Evolutionary conservation across 1,140 invertebrate species (phyloP).

Genomic region (Goniozus legneri): DNA sequence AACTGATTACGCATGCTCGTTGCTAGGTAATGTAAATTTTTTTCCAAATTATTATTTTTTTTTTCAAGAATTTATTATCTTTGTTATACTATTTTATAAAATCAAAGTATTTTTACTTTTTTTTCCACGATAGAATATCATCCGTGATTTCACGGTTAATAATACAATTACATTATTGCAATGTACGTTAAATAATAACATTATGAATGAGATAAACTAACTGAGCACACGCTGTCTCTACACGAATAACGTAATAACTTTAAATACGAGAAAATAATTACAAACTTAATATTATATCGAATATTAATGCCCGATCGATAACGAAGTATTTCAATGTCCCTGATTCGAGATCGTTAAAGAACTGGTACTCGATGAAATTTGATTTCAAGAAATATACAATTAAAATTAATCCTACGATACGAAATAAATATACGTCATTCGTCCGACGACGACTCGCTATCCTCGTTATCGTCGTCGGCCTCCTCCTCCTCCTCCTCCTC

Average conservation of each 20-base stretch:
- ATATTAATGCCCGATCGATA: constrained; percentile 6
- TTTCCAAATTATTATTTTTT: constrained; percentile 19
- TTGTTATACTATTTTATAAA: no score
- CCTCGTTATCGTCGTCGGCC: constrained; percentile 31
- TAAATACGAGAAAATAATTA: constrained; percentile 54
- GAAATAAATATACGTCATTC: constrained; percentile 12
- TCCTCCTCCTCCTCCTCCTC: constrained; percentile 26
- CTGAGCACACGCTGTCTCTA: constrained; percentile 10
- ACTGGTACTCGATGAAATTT: no score
- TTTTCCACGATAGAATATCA: no score
- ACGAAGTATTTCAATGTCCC: background rate
- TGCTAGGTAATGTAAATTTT: constrained; percentile 31
- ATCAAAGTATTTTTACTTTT: no score
- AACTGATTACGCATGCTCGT: constrained; percentile 46
- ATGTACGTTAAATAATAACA: constrained; percentile 45
- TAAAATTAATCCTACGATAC: background rate
- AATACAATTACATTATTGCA: constrained; percentile 48
- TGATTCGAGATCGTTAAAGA: no score
- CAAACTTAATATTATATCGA: constrained; percentile 50
- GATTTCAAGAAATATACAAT: background rate
- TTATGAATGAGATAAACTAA: constrained; percentile 26
- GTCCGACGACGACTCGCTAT: constrained; percentile 39
- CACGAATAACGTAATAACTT: constrained; percentile 32
- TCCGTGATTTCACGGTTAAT: constrained; percentile 27
- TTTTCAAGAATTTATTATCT: constrained; percentile 33